Conservation (phyloP, 2,113 vertebrate species). For the Actinemys pallida region DNA sequence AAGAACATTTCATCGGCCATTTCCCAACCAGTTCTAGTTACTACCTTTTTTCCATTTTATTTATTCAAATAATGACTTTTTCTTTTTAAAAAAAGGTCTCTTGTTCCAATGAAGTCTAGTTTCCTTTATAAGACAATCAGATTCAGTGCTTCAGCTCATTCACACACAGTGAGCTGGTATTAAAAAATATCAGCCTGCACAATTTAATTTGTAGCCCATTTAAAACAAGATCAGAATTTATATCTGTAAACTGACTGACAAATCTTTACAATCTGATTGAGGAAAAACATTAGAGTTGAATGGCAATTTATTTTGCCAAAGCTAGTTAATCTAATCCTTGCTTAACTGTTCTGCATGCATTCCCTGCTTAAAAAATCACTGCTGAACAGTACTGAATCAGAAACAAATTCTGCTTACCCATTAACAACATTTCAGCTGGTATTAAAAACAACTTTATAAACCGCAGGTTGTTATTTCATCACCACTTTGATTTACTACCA, state of each 20-base stretch:
- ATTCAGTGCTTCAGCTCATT: slow-evolving; percentile 2
- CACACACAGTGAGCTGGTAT: neutral
- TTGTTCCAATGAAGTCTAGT: slow-evolving; percentile 7
- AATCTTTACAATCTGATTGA: neutral
- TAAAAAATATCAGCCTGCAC: neutral
- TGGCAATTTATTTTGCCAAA: neutral
- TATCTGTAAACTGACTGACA: neutral
- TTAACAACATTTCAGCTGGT: neutral
- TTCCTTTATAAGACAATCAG: neutral
- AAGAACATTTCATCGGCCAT: no score
- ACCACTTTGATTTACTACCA: slow-evolving; percentile 45
- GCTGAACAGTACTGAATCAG: neutral
- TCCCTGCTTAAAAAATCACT: neutral
- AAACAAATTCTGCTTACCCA: neutral
- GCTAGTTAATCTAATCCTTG: neutral
- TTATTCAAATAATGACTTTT: neutral
- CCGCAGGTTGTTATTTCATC: slow-evolving; percentile 3
- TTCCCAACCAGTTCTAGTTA: neutral
- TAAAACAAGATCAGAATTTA: slow-evolving; percentile 13
- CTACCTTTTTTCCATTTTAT: neutral
- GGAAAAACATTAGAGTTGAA: no score
- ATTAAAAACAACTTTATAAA: slow-evolving; percentile 31
- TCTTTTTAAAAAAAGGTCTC: neutral
- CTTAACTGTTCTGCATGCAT: neutral
- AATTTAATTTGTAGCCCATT: neutral